phyloP scores from a whole-genome alignment of 2,797 vertebrate genomes.

The Serranus cabrilla region DNA sequence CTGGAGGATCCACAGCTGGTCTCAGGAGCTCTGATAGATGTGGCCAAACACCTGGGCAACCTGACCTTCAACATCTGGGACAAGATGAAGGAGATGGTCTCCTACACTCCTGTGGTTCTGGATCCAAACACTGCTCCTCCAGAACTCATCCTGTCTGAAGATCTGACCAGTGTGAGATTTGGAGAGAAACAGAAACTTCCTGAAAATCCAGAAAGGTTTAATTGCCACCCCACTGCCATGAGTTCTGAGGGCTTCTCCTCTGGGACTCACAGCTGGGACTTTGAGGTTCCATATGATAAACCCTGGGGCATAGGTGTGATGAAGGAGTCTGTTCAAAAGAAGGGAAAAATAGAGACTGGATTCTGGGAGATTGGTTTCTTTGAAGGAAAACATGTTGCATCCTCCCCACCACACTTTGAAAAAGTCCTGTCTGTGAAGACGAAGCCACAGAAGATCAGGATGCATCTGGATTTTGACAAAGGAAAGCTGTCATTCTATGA shows the following conservation, averaged over 20 bases:
- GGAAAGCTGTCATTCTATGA: slow-evolving; percentile 33
- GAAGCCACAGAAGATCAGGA: slow-evolving; percentile 26
- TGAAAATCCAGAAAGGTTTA: slow-evolving; percentile 25
- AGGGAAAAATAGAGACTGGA: background rate
- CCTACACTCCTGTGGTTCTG: slow-evolving; percentile 38
- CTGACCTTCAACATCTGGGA: slow-evolving; percentile 33
- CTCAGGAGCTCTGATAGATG: slow-evolving; percentile 30
- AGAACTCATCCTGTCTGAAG: background rate
- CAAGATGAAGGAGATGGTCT: slow-evolving; percentile 26
- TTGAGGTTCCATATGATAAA: background rate
- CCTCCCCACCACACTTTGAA: no score
- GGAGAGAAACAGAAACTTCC: background rate
- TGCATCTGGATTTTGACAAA: slow-evolving; percentile 31
- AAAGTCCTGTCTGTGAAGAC: background rate
- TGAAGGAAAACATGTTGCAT: no score
- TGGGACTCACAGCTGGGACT: slow-evolving; percentile 40
- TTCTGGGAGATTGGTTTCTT: no score
- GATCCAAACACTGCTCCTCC: slow-evolving; percentile 21
- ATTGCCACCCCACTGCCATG: rapidly evolving
- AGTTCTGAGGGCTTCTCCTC: slow-evolving; percentile 20
- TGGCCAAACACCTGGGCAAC: slow-evolving; percentile 35
- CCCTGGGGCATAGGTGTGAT: background rate
- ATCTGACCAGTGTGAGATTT: slow-evolving; percentile 1
- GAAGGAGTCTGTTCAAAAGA: background rate
- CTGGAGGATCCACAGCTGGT: slow-evolving; percentile 13